Conservation (phyloP, 2,113 vertebrate genomes). For the Marmota flaviventris region DNA sequence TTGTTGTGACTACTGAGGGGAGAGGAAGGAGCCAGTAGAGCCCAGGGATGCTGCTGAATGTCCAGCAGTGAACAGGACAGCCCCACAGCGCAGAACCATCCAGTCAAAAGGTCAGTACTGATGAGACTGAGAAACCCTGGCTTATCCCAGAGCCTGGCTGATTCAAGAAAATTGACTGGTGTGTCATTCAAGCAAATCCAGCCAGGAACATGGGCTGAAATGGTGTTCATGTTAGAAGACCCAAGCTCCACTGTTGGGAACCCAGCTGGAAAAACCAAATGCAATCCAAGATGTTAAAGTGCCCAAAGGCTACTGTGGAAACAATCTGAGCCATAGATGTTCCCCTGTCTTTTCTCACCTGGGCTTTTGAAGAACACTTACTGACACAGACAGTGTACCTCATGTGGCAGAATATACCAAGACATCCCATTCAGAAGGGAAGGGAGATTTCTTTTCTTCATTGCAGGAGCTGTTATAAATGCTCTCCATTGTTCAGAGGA, state of each 20-base stretch:
- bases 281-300: background rate
- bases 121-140: background rate
- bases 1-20: background rate
- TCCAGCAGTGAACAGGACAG: background rate
- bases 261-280: background rate
- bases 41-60: background rate
- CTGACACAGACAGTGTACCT: background rate
- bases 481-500: background rate
- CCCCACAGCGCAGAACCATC: background rate
- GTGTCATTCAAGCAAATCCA: background rate
- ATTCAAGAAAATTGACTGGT: background rate
- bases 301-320: background rate
- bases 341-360: background rate
- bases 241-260: background rate
- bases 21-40: no score
- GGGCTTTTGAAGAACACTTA: background rate
- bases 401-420: background rate
- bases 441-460: background rate
- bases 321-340: background rate
- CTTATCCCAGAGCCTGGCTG: background rate
- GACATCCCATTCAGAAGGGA: background rate
- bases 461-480: background rate
- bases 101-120: background rate
- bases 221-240: background rate
- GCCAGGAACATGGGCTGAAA: background rate